These are phyloP conservation scores for Schizaphis graminum DNA, from an alignment of 2,888 invertebrate genomes.

Conservation along the genomic window DNA sequence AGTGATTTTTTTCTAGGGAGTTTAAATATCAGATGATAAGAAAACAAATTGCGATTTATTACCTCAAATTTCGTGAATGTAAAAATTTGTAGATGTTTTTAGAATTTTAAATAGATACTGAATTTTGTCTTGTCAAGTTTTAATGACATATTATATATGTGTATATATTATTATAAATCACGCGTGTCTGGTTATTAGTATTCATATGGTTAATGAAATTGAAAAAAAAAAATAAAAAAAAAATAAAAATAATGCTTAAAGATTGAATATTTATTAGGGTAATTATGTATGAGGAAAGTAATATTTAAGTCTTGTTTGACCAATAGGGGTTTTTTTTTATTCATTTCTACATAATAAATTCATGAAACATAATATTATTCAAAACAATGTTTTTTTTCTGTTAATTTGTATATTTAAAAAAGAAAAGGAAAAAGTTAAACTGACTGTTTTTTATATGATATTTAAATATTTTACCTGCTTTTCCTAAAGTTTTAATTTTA, in stretches of 20 bases:
- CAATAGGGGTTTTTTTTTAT: conserved; percentile 61
- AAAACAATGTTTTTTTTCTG: conserved; percentile 38
- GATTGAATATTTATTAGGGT: conserved; percentile 64
- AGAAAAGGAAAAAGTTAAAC: conserved; percentile 22
- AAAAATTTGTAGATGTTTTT: conserved; percentile 55
- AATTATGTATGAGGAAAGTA: conserved; percentile 58
- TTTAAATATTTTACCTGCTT: conserved; percentile 41
- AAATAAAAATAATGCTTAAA: conserved; percentile 60
- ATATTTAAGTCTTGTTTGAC: conserved; percentile 62
- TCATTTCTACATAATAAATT: conserved; percentile 46
- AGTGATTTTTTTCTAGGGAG: conserved; percentile 58
- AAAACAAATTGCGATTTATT: conserved; percentile 62
- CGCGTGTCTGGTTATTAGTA: conserved; percentile 60
- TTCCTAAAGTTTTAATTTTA: conserved; percentile 52
- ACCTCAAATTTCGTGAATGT: conserved; percentile 59
- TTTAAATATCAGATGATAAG: conserved; percentile 44
- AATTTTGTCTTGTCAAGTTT: conserved; percentile 52
- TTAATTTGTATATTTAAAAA: conserved; percentile 58
- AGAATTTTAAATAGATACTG: conserved; percentile 51
- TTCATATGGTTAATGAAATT: conserved; percentile 57
- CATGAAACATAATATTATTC: conserved; percentile 33
- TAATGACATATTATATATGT: conserved; percentile 45
- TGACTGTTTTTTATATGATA: conserved; percentile 61
- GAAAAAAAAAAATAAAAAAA: conserved; percentile 35
- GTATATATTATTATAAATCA: conserved; percentile 63